Evolutionary conservation across 2,888 invertebrate species (phyloP).

Genomic region (Sinodicranocentrus sp.): DNA sequence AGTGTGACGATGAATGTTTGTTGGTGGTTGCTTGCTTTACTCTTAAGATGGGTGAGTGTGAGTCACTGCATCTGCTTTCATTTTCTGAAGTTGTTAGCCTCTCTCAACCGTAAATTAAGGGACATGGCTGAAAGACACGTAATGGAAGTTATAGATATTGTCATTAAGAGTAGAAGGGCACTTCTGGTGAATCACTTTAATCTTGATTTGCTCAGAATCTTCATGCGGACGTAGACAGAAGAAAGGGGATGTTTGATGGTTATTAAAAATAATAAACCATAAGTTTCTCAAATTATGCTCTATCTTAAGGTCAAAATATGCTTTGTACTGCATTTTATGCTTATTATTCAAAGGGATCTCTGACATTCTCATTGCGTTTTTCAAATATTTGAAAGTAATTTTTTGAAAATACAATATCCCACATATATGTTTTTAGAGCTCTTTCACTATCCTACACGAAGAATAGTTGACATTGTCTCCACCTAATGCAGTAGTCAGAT

Average conservation of each 20-base stretch:
- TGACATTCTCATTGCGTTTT: no score
- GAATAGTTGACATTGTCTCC: no score
- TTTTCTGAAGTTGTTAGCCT: constrained; percentile 43
- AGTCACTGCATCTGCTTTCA: constrained; percentile 32
- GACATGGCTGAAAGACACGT: constrained; percentile 49
- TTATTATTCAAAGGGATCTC: no score
- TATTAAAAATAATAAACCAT: neutral
- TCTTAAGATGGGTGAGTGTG: neutral
- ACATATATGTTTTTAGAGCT: no score
- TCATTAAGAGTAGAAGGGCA: constrained; percentile 34
- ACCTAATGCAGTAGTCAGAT: neutral
- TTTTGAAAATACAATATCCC: no score
- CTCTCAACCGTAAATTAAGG: constrained; percentile 62
- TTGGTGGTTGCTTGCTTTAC: neutral
- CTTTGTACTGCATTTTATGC: no score
- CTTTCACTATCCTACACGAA: no score
- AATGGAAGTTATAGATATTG: constrained; percentile 36
- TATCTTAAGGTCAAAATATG: no score
- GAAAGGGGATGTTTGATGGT: neutral
- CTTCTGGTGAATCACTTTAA: constrained; percentile 45
- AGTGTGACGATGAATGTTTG: neutral
- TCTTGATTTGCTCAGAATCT: constrained; percentile 1
- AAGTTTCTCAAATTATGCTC: no score
- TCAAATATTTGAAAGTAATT: no score
- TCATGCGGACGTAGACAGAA: neutral